Evolutionary conservation across 2,113 vertebrate genomes (phyloP).

Genomic region (Cheilinus undulatus): DNA sequence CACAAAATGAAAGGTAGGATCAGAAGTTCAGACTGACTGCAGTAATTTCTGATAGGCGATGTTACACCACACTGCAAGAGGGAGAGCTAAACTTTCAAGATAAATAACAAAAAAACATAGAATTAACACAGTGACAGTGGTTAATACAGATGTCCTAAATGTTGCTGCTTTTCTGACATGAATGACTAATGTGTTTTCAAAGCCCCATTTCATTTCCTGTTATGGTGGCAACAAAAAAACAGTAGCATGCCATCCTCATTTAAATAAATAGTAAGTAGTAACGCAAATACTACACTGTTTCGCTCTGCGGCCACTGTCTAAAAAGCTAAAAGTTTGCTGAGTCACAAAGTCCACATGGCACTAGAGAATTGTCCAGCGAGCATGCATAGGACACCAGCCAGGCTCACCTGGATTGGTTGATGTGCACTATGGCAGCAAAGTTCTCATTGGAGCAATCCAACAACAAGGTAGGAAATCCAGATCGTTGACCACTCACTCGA

Average conservation of each 20-base stretch:
- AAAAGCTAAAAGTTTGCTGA: conserved; percentile 48
- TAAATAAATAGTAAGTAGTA: not conserved
- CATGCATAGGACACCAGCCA: conserved; percentile 34
- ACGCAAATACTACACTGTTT: conserved; percentile 24
- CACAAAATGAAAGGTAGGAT: conserved; percentile 38
- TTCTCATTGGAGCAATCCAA: conserved; percentile 47
- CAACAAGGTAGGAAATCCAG: conserved; percentile 26
- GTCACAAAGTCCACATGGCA: conserved; percentile 67
- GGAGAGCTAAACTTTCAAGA: conserved; percentile 23
- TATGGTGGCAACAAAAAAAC: conserved; percentile 34
- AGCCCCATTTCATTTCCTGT: not conserved
- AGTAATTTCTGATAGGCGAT: conserved; percentile 8
- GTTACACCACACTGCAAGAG: conserved; percentile 8
- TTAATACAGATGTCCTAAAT: conserved; percentile 36
- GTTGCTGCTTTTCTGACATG: conserved; percentile 23
- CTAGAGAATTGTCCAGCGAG: conserved; percentile 59
- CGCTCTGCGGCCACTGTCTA: conserved; percentile 42
- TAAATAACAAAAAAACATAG: conserved; percentile 44
- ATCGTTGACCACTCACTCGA: conserved; percentile 3
- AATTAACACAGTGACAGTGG: conserved; percentile 55
- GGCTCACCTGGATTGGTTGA: conserved; percentile 51
- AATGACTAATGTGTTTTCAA: conserved; percentile 30
- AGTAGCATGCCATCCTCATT: conserved; percentile 18
- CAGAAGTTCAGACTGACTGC: not conserved
- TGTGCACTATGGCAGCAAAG: conserved; percentile 50